A percentile compares a stretch with the other conserved stretches of the same genome.
These are phyloP conservation scores for Pantelozetes paolii DNA, from an alignment of 2,888 invertebrate genomes.

Conservation along the genomic window DNA sequence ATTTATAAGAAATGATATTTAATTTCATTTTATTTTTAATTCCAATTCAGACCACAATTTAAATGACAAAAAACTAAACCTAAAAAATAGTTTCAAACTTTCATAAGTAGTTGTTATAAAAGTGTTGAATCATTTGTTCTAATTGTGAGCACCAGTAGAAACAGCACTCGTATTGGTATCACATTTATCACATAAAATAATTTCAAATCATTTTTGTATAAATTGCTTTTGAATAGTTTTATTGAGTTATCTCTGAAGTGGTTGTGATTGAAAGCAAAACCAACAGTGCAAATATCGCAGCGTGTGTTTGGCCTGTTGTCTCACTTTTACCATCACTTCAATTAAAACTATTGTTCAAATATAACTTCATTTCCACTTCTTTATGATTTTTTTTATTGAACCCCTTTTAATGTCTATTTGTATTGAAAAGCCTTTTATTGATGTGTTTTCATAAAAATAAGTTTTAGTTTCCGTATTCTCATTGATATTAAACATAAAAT, in stretches of 20 bases:
- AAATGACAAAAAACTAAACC: background rate
- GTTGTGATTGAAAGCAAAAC: background rate
- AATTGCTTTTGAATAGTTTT: background rate
- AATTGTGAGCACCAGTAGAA: too few relatives aligned
- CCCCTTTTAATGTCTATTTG: background rate
- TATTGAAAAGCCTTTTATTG: background rate
- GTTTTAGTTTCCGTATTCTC: slow-evolving; percentile 16
- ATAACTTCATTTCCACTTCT: background rate
- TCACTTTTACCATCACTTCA: slow-evolving; percentile 21
- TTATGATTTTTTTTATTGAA: background rate
- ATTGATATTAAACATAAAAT: background rate
- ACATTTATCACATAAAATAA: background rate
- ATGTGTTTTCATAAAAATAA: background rate
- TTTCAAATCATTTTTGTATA: background rate
- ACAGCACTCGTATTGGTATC: background rate
- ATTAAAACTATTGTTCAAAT: slow-evolving; percentile 8
- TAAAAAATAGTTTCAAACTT: background rate
- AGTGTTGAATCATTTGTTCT: background rate
- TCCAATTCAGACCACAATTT: background rate
- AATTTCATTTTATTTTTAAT: background rate
- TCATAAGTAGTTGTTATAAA: background rate
- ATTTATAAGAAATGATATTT: background rate
- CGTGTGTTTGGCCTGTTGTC: background rate
- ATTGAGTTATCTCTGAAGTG: background rate
- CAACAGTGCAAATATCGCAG: background rate